phyloP scores from a whole-genome alignment of 1,140 invertebrate genomes.

The Bombus impatiens region DNA sequence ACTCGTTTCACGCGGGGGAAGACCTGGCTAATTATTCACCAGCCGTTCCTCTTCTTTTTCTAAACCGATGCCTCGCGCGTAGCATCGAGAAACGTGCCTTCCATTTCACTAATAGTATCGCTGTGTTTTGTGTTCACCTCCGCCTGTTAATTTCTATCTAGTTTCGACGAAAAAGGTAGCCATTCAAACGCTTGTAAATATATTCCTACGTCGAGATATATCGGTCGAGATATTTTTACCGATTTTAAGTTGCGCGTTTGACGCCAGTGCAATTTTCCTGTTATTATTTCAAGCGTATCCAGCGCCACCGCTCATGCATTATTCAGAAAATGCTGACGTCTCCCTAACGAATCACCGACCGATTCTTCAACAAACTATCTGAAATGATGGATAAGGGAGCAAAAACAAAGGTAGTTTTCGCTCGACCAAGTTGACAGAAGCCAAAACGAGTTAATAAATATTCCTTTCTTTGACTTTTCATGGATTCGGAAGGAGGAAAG shows the following conservation, averaged over 20 bases:
- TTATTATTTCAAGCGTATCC: neutral
- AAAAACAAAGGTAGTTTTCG: neutral
- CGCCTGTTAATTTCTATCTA: conserved; percentile 10
- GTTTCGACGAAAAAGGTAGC: neutral
- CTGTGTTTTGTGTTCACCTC: too few species aligned
- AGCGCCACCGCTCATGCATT: neutral
- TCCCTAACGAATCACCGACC: neutral
- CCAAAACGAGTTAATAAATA: conserved; percentile 38
- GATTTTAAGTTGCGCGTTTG: too few species aligned
- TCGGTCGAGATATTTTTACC: too few species aligned
- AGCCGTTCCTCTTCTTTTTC: neutral
- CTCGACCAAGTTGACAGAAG: neutral
- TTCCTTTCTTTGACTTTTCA: neutral
- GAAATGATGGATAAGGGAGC: neutral
- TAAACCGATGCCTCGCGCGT: neutral
- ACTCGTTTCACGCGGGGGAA: conserved; percentile 29
- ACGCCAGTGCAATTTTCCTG: neutral
- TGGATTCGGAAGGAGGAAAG: neutral
- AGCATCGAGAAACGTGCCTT: conserved; percentile 21
- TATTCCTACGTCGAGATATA: neutral
- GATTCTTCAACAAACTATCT: neutral
- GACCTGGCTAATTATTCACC: conserved; percentile 51
- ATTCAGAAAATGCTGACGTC: neutral
- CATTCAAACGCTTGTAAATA: too few species aligned
- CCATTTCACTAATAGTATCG: conserved; percentile 13